phyloP scores from a whole-genome alignment of 2,888 invertebrate species.

The Drosophila subquinaria region DNA sequence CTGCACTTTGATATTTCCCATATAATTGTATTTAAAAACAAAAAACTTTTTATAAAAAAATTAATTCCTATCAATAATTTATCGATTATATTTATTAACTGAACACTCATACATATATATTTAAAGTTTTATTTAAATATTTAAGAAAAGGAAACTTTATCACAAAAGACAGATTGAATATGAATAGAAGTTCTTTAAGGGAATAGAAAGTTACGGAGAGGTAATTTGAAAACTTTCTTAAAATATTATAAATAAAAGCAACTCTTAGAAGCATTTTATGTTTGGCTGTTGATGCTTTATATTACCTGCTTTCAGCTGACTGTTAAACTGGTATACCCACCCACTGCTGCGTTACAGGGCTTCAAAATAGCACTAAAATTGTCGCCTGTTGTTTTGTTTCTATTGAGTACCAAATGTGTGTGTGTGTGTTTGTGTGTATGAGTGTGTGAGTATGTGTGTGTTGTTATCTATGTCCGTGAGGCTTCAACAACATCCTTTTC shows the following conservation, averaged over 20 bases:
- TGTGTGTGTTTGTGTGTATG: conserved; percentile 11
- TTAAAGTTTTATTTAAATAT: too few species aligned
- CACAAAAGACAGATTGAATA: too few species aligned
- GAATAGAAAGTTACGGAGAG: too few species aligned
- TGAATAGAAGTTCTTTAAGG: too few species aligned
- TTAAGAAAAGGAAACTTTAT: too few species aligned
- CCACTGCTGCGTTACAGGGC: conserved; percentile 4
- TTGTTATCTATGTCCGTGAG: conserved; percentile 27
- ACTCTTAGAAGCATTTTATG: too few species aligned
- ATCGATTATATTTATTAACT: background rate
- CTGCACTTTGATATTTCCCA: background rate
- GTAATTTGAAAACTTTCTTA: background rate
- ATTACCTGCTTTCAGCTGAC: background rate
- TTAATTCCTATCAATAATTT: background rate
- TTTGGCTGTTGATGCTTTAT: background rate
- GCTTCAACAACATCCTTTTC: conserved; percentile 26
- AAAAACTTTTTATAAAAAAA: too few species aligned
- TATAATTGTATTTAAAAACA: too few species aligned
- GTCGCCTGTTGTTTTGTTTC: conserved; percentile 49
- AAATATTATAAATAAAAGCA: background rate
- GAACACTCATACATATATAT: too few species aligned
- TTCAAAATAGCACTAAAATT: conserved; percentile 64
- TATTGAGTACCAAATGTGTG: conserved; percentile 24
- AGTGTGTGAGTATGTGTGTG: conserved; percentile 10
- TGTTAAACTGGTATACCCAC: background rate